Evolutionary conservation across 1,140 invertebrate genomes (phyloP), one percentile per base, ranked within the genome.

Genomic region (Drosophila obscura): DNA sequence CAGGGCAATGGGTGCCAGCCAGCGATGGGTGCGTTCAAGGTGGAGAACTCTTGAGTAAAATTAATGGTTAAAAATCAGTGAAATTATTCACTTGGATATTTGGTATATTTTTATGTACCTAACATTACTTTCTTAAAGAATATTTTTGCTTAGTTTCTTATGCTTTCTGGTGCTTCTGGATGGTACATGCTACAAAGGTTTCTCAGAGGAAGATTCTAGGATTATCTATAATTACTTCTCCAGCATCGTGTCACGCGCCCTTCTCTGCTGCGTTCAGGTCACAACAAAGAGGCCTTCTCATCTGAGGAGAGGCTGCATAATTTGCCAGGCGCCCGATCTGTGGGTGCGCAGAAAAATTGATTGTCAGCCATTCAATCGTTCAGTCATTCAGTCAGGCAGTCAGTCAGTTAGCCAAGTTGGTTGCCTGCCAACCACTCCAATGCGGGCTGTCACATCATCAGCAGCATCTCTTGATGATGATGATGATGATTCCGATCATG

Each of bases 321-420:
- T 56, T 59, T 49, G 56, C 44, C 43, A 55, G 52, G 55, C 35
- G 16, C 26, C 55, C 59, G 35, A 58, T 62, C 45, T 62, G 39
- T 74, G 60, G 55, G 64, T 69, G 71, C 55, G 53, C 57, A 65
- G 45, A 52, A 58, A 75, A 80, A 79, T 74, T 79, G 71, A 75
- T 74, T 79, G 75, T 62, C 77, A 73, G 52, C 52, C 51, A 56
- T 53, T 58, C 16, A 48, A 53, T 61, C 39, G 19, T 19, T 43
- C 26, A 46, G 46, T 56, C 64, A 69, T 24, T 45, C 35, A 45
- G 62, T 52, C 49, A 28, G 67, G 15, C 48, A 71, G 31, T 62
- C 31, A 19, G 59, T 64, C 28, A 64, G 53, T 43, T 56, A 45
- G 61, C 16, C 55, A 35, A 51, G 19, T 39, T 72, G 46, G 55